These are phyloP conservation scores for Megaceryle alcyon DNA, from an alignment of 2,797 vertebrate species.

Conservation along the genomic window DNA sequence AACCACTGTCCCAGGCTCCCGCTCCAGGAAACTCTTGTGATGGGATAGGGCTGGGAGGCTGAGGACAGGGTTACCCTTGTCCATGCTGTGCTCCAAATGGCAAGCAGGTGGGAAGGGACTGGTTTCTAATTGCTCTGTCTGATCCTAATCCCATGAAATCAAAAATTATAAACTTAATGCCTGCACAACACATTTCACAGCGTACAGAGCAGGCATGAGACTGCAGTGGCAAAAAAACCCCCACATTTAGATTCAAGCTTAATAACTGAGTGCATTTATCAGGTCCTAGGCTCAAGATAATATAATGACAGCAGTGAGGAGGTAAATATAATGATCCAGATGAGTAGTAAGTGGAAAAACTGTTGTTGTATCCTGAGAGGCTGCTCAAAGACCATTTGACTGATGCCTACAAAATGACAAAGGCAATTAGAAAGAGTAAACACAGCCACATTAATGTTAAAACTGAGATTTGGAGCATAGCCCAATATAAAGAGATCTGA, in stretches of 20 bases:
- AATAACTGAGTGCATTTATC: background rate
- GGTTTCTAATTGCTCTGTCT: background rate
- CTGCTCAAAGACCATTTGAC: constrained; percentile 7
- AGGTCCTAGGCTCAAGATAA: constrained; percentile 26
- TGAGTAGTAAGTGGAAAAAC: constrained; percentile 41
- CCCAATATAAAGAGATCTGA: background rate
- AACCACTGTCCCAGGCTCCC: background rate
- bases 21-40: background rate
- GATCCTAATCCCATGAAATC: background rate
- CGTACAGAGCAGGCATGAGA: background rate
- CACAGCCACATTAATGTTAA: background rate
- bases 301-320: background rate
- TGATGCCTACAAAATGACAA: constrained; percentile 35
- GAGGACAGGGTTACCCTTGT: background rate
- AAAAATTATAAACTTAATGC: background rate
- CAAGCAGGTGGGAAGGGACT: background rate
- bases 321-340: constrained; percentile 39
- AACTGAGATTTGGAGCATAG: background rate
- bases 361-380: constrained; percentile 12
- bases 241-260: background rate
- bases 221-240: background rate
- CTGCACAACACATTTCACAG: background rate
- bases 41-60: background rate
- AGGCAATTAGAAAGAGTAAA: constrained; percentile 51
- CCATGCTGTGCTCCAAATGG: background rate